Percentiles rank a stretch among this genome's conserved stretches.
phyloP scores from a whole-genome alignment of 2,113 vertebrate species.

The Neotragus pygmaeus region DNA sequence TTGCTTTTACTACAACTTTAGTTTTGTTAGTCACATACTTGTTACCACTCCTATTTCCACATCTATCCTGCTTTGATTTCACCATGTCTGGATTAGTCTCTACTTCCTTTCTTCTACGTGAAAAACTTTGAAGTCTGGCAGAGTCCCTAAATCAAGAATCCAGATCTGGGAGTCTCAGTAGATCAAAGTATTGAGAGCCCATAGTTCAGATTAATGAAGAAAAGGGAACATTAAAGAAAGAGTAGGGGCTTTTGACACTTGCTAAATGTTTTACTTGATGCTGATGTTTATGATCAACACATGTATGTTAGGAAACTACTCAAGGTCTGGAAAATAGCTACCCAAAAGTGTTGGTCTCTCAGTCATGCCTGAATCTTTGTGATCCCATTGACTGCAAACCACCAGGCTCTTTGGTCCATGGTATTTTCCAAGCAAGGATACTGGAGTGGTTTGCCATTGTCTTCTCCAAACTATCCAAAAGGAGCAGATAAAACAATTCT shows the following conservation, averaged over 20 bases:
- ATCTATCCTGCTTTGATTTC: background rate
- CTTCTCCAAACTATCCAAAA: background rate
- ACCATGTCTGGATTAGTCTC: background rate
- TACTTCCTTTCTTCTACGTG: background rate
- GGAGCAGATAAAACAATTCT: background rate
- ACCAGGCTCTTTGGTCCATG: background rate
- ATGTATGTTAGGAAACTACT: background rate
- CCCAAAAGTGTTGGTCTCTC: background rate
- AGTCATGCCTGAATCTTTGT: background rate
- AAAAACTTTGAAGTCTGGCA: background rate
- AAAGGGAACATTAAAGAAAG: background rate
- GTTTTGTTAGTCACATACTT: background rate
- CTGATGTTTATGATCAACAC: background rate
- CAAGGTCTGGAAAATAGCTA: background rate
- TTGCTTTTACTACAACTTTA: background rate
- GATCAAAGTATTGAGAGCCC: background rate
- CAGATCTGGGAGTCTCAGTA: background rate
- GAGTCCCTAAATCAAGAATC: background rate
- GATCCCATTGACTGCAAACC: background rate
- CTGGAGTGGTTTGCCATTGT: background rate
- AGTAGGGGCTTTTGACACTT: background rate
- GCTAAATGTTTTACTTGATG: background rate
- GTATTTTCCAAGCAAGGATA: background rate
- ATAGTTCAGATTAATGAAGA: background rate
- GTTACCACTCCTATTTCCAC: background rate